Base-by-base conservation (phyloP, 2,888 invertebrate genomes). In the Drosophila barbarae region DNA sequence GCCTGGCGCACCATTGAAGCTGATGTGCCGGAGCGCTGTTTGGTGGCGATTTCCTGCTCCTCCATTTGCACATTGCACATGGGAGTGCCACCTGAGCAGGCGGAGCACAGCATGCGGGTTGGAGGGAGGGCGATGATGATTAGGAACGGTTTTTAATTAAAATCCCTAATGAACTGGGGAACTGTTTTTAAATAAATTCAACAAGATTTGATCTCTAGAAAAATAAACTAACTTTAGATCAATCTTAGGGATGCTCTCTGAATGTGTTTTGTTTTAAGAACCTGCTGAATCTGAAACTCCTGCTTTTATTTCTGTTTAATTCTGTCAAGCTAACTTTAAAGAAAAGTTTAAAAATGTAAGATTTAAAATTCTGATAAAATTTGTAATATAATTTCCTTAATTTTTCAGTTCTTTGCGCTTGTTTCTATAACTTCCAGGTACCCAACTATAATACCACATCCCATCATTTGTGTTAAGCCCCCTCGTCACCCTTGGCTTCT, bases 51-150 rank as follows among this genome's bases (percentile, higher is more conserved):
- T 10, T 72, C 65, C 39, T 46, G 42, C 8, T 71, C 80, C 5
- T 79, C 55, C 77, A 79, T 66, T 61, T 76, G 36, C 8, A 77
- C 41, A 34, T 71, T 71, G 67, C 60, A 74, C 10, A 73, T 64
- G 7, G 66, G 64, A 1, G 57, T 21, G 34, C 63, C 71, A 54
- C 69, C 84, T 84, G 51, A 42, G 8, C 18, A 21, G 52, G 35
- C 21, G 35, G 46, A 7, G 61, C 71, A 56, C 60, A 51, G 73
- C 73, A 51, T 63, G 59, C 35, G 21, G 60, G 32, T 26, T 44
- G 39, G 13, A 32, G 32, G 30, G 3, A 32, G 46, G 46, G 32
- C 30, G 54, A 26, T 15, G 36, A 21, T n/a, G 57, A 35, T 67
- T 68, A 46, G 30, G 38, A 21, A 38, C 5, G 8, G 26, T 32